Percentiles rank a stretch among this genome's conserved stretches.
Evolutionary conservation across 1,140 invertebrate species (phyloP).

Genomic region (Frieseomelitta varia): DNA sequence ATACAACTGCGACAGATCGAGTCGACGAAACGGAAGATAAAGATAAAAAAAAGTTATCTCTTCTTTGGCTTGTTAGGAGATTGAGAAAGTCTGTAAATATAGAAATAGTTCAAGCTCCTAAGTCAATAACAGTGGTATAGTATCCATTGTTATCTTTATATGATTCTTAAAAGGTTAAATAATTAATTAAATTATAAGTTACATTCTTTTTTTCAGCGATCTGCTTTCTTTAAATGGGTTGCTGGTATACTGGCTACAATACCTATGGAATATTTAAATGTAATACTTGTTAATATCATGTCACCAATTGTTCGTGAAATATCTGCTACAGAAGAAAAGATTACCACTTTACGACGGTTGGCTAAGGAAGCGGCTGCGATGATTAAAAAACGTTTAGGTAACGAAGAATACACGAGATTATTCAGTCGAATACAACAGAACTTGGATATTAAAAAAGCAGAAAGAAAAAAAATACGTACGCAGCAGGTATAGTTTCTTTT

Average conservation of each 20-base stretch:
- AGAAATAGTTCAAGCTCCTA: constrained; percentile 86
- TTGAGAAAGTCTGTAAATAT: constrained; percentile 87
- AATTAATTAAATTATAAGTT: not conserved
- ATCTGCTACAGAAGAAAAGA: constrained; percentile 83
- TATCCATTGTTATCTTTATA: not conserved
- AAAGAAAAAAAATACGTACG: constrained; percentile 85
- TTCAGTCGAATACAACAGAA: constrained; percentile 84
- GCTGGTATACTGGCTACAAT: constrained; percentile 85
- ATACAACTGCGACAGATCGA: constrained; percentile 67
- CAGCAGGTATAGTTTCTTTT: constrained; percentile 77
- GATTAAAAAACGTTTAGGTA: constrained; percentile 86
- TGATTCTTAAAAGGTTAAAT: not conserved
- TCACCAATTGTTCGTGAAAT: constrained; percentile 88
- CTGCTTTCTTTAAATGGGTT: constrained; percentile 88
- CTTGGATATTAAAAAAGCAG: constrained; percentile 85
- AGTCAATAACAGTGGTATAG: constrained; percentile 83
- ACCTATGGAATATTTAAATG: constrained; percentile 81
- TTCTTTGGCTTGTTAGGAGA: constrained; percentile 87
- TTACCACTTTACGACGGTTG: constrained; percentile 83
- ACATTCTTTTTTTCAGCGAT: constrained; percentile 81
- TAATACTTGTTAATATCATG: constrained; percentile 84
- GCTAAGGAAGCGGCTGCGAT: constrained; percentile 86
- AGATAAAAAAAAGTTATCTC: constrained; percentile 77
- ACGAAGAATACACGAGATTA: constrained; percentile 85
- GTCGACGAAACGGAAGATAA: constrained; percentile 70